phyloP scores from a whole-genome alignment of 2,797 vertebrate species.

The Sebastes minor region DNA sequence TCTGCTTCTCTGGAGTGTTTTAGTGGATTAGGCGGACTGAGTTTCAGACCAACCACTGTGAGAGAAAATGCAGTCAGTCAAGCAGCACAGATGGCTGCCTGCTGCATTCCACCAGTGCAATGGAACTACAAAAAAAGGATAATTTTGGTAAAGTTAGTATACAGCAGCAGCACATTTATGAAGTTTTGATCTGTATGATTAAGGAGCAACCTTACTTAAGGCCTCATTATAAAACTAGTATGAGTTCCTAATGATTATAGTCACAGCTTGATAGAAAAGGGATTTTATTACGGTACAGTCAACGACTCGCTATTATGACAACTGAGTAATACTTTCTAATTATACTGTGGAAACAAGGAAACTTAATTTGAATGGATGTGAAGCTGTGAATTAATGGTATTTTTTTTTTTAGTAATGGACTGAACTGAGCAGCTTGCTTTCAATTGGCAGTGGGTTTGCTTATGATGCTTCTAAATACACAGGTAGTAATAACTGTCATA shows the following conservation, averaged over 20 bases:
- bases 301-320: background rate
- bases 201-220: background rate
- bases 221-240: background rate
- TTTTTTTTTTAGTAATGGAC: background rate
- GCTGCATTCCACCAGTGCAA: slow-evolving; percentile 39
- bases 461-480: background rate
- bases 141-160: background rate
- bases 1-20: slow-evolving; percentile 51
- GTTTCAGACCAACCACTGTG: slow-evolving; percentile 56
- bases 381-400: background rate
- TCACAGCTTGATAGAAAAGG: background rate
- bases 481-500: background rate
- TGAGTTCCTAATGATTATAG: background rate
- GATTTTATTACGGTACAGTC: background rate
- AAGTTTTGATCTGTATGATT: background rate
- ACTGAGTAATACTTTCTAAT: background rate
- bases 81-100: slow-evolving; percentile 49
- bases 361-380: background rate
- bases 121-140: background rate
- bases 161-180: background rate
- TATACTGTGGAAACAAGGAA: background rate
- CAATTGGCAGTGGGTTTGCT: background rate
- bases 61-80: slow-evolving; percentile 53
- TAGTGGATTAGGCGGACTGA: slow-evolving; percentile 43
- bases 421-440: background rate